A percentile compares a stretch with the other conserved stretches of the same genome.
Conservation (phyloP, 92 coral and sea anemone genomes). For the Virgularia gustaviana region DNA sequence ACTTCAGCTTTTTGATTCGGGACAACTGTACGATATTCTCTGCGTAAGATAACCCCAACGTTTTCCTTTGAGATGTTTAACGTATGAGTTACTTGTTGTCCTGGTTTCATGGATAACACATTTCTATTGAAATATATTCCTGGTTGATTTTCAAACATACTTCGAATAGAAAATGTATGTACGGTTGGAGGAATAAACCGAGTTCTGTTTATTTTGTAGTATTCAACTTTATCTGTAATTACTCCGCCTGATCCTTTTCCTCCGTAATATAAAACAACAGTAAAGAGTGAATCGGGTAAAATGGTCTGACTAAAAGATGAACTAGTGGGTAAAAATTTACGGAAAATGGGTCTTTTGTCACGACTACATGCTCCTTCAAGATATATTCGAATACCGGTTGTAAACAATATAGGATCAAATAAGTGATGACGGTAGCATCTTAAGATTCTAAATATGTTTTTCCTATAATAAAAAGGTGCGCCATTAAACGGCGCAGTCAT, state of each 20-base stretch:
- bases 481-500: neutral
- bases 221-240: slow-evolving; percentile 10
- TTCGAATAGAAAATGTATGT: neutral
- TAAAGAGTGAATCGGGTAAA: slow-evolving; percentile 10
- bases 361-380: neutral
- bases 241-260: slow-evolving; percentile 10
- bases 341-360: neutral
- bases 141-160: slow-evolving; percentile 7
- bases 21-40: slow-evolving; percentile 21
- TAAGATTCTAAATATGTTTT: neutral
- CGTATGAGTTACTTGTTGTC: slow-evolving; percentile 12
- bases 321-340: neutral
- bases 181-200: neutral
- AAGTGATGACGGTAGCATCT: slow-evolving; percentile 2
- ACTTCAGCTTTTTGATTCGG: slow-evolving; percentile 15
- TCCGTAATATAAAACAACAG: slow-evolving; percentile 14
- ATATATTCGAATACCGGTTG: slow-evolving; percentile 9
- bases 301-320: slow-evolving; percentile 13
- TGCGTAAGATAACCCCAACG: slow-evolving; percentile 8
- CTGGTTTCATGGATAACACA: slow-evolving; percentile 1
- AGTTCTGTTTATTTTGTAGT: neutral
- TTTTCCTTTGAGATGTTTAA: neutral
- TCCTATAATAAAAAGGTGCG: neutral
- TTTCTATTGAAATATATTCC: neutral
- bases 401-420: slow-evolving; percentile 17